Percentiles rank a stretch among this genome's conserved stretches.
Conservation (phyloP, 2,113 vertebrate genomes). For the Platysternon megacephalum region DNA sequence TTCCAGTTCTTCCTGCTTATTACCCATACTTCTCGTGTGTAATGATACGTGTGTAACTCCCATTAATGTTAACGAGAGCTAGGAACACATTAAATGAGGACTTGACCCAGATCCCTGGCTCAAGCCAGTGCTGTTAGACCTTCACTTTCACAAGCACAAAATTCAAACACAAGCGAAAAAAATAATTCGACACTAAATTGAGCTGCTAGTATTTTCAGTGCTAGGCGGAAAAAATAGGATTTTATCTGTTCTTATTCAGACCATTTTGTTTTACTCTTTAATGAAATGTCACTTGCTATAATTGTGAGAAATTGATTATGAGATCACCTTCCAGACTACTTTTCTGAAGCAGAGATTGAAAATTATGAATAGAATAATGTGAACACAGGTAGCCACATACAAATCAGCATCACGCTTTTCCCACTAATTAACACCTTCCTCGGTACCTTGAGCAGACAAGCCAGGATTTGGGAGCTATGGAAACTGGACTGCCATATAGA, state of each 20-base stretch:
- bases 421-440: not conserved
- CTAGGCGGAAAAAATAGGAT: not conserved
- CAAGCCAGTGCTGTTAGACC: not conserved
- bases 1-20: too few species aligned
- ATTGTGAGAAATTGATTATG: not conserved
- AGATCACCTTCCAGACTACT: not conserved
- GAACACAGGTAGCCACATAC: not conserved
- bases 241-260: not conserved
- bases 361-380: not conserved
- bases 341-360: not conserved
- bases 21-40: too few species aligned
- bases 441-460: not conserved
- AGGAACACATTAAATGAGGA: not conserved
- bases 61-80: not conserved
- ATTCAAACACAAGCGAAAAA: not conserved
- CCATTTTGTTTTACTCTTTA: not conserved
- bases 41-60: not conserved
- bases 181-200: too few species aligned
- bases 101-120: not conserved
- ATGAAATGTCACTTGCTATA: not conserved
- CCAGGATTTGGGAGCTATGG: not conserved
- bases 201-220: not conserved
- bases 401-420: not conserved
- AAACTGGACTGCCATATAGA: not conserved
- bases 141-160: not conserved